Conservation (phyloP, 2,797 vertebrate genomes). For the Masticophis lateralis region DNA sequence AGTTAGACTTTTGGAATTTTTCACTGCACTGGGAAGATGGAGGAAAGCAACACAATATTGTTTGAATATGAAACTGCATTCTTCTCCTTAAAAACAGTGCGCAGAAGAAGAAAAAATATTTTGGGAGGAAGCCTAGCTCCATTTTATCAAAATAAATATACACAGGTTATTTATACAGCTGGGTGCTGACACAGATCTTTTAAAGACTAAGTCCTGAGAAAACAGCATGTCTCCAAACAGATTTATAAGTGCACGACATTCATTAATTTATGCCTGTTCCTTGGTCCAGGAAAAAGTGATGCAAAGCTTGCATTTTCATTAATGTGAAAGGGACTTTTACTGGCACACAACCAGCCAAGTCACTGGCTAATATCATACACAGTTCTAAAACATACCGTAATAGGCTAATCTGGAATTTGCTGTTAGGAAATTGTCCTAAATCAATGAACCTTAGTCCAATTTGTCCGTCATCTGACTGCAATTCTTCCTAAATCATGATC, state of each 20-base stretch:
- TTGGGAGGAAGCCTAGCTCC: not conserved
- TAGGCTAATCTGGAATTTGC: not conserved
- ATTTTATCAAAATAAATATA: not conserved
- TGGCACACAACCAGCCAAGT: not conserved
- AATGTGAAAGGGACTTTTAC: not conserved
- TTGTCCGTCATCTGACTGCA: not conserved
- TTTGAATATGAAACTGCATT: not conserved
- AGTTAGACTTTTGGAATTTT: not conserved
- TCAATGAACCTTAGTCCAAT: not conserved
- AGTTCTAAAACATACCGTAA: not conserved
- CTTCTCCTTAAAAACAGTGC: not conserved
- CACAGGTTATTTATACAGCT: not conserved
- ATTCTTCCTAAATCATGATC: not conserved
- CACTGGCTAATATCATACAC: not conserved
- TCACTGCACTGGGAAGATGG: not conserved
- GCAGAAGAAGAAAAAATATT: no score
- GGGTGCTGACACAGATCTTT: not conserved
- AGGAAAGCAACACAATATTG: not conserved
- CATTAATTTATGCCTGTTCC: not conserved
- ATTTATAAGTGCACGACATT: not conserved
- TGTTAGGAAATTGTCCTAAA: not conserved
- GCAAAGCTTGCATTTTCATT: rapidly evolving
- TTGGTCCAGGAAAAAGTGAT: rapidly evolving
- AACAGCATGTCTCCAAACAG: not conserved
- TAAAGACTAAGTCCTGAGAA: not conserved